Evolutionary conservation across 2,113 vertebrate species (phyloP), one percentile per base, ranked within the genome.

Genomic region (Eulacestoma nigropectus): DNA sequence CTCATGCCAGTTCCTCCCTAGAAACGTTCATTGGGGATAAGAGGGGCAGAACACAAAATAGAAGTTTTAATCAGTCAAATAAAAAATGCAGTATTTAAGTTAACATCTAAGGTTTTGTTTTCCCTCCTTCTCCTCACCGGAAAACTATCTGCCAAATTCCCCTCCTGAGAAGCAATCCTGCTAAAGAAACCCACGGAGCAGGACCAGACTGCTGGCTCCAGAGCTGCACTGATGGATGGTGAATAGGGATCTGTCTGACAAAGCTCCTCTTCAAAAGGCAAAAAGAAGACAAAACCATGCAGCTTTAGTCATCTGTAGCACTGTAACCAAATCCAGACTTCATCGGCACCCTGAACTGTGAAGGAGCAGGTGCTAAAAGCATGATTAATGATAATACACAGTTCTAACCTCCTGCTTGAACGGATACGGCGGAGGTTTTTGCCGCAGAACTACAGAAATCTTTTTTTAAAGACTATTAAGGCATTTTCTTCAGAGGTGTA

Each of bases 1-100:
- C 37, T 98, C 98, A 8, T 97, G 98, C 99, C 99, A 99, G 23
- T 96, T 98, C 89, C 99, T 98, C 87, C 96, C 98, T 98, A 8
- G 87, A 79, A 93, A 84, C 5, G 7, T 67, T 42, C 0, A 6
- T 10, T 4, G 17, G 60, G 7, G 4, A 42, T 8, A 52, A 79
- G 21, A 83, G 52, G 27, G n/a, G 70, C 17, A 57, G 72, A 86
- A 93, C 42, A 81, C 25, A 91, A 78, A 87, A 16, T 46, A 46
- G 11, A 29, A 37, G 21, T 62, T 63, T 69, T 9, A 46, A 63
- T 37, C 17, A 55, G 44, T 56, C 64, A 77, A 17, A 13, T n/a
- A 88, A 9, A 7, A 87, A 49, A n/a, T 55, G 6, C 59, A 10
- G 16, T 4, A 47, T 21, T 55, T 56, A n/a, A 60, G 12, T 50